Evolutionary conservation across 2,888 invertebrate species (phyloP), one percentile per base, ranked within the genome.

Genomic region (Dryomyza anilis): DNA sequence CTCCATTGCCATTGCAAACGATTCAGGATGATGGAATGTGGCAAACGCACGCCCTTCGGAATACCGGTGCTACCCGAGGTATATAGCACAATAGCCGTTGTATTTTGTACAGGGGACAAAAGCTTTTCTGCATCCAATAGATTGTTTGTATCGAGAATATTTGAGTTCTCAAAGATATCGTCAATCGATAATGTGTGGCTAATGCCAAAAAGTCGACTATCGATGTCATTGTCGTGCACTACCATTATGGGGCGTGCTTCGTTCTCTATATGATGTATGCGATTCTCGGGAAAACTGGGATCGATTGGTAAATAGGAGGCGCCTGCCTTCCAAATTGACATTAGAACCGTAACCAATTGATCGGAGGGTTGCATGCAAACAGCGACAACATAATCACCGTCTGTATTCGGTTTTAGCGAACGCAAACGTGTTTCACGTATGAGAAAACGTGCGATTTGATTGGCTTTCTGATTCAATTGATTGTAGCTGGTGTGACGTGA

Each of bases 1-100:
- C 88, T 86, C 88, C 95, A 95, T 80, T 96, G 96, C 94, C 96
- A 96, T 79, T 88, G 88, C 19, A 96, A 85, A 0, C 96, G 89
- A 80, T 96, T 95, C 75, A 93, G 85, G 60, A 94, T 86, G 0
- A 91, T 89, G 25, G 87, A 87, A 77, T 94, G 93, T 0, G 90
- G 87, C 6, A 95, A 82, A 30, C 93, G 89, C 0, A 96, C 95
- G 87, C 93, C 95, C 88, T 95, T 95, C 5, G 95, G 95, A 19
- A 92, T 85, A 0, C 95, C 95, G 0, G 95, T 95, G 77, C 95
- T 95, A 14, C 95, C 96, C 27, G 95, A 95, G 12, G 81, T 81
- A 64, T 81, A 81, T 0, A 82, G 72, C 16, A 82, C 77, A 53
- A 82, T 75, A 27, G 80, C 82, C 33, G 81, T 73, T 48, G 79